Conservation (phyloP, 2,888 invertebrate species). For the Drosophila percnosoma region DNA sequence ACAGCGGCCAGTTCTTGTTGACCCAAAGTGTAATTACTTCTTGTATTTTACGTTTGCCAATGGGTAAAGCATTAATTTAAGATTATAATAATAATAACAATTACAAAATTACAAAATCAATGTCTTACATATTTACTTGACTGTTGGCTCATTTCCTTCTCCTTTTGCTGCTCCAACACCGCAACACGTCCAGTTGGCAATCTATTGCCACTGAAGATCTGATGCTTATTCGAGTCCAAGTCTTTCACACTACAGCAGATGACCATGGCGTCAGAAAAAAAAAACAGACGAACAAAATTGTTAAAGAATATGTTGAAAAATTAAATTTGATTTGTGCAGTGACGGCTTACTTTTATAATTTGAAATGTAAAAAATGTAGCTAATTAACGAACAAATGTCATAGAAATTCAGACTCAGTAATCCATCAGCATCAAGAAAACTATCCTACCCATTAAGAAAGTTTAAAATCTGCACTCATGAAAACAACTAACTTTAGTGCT, state of each 20-base stretch:
- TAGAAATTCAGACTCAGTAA: background rate
- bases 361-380: background rate
- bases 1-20: background rate
- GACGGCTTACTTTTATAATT: background rate
- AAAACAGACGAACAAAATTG: too few species aligned
- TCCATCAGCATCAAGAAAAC: background rate
- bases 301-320: background rate
- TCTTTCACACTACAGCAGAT: too few species aligned
- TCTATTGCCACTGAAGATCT: background rate
- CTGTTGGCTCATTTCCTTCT: background rate
- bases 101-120: background rate
- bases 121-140: too few species aligned
- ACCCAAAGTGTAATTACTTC: background rate
- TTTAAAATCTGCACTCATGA: background rate
- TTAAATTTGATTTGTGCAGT: background rate
- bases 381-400: background rate
- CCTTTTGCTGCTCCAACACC: background rate
- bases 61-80: background rate
- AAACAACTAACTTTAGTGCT: background rate
- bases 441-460: background rate
- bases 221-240: background rate
- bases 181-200: background rate
- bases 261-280: too few species aligned
- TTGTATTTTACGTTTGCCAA: background rate
- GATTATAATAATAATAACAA: background rate